Percentiles rank a stretch among this genome's conserved stretches.
These are phyloP conservation scores for Periophthalmus magnuspinnatus DNA, from an alignment of 2,797 vertebrate genomes.

Conservation along the genomic window DNA sequence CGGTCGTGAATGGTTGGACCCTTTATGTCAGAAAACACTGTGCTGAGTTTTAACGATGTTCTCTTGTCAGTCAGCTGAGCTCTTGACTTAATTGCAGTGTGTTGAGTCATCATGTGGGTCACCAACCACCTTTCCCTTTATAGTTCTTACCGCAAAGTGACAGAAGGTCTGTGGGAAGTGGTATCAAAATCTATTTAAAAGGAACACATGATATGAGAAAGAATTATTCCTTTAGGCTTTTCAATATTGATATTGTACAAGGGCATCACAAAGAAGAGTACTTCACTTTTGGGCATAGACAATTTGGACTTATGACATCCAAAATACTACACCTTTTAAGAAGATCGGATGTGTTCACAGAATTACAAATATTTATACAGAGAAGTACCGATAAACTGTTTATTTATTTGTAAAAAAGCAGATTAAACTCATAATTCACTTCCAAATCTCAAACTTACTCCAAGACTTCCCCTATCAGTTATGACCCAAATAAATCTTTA, in stretches of 20 bases:
- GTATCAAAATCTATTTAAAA: background rate
- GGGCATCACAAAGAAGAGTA: background rate
- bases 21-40: background rate
- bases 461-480: too few species aligned
- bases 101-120: background rate
- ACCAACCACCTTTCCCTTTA: background rate
- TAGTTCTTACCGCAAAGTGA: background rate
- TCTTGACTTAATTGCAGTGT: slow-evolving; percentile 4
- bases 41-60: background rate
- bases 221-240: background rate
- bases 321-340: too few species aligned
- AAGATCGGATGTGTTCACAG: too few species aligned
- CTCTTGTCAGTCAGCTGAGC: slow-evolving; percentile 3
- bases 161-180: background rate
- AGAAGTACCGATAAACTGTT: too few species aligned
- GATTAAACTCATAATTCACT: too few species aligned
- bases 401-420: too few species aligned
- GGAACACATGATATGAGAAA: background rate
- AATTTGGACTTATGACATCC: background rate
- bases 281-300: background rate
- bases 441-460: too few species aligned
- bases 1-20: background rate
- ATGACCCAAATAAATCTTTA: too few species aligned
- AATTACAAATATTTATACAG: too few species aligned
- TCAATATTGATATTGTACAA: background rate